Evolutionary conservation across 2,113 vertebrate species (phyloP).

Genomic region (Chionodraco myersi): DNA sequence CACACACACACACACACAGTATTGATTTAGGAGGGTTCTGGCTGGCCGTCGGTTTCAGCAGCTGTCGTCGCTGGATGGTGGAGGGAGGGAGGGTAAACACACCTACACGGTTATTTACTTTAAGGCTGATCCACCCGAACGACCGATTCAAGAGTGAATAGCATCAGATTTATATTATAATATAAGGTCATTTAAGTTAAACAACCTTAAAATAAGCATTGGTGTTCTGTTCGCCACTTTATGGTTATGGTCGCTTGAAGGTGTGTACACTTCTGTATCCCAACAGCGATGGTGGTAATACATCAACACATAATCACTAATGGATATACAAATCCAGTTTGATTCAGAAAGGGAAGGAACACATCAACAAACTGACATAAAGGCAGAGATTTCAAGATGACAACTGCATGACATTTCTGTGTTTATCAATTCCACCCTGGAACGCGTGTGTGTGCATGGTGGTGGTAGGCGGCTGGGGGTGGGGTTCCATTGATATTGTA

Average conservation of each 20-base stretch:
- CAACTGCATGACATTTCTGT: not conserved
- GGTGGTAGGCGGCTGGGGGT: not conserved
- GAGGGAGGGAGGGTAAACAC: conserved; percentile 56
- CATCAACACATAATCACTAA: not conserved
- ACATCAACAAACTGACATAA: not conserved
- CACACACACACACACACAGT: conserved; percentile 13
- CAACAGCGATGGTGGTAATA: too few species aligned
- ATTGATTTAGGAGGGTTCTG: conserved; percentile 51
- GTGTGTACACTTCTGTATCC: not conserved
- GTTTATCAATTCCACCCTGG: not conserved
- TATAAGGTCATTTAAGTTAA: too few species aligned
- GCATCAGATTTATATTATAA: not conserved
- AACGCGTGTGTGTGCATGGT: conserved; percentile 17
- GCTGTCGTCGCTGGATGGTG: conserved; percentile 64
- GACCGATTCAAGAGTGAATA: too few species aligned
- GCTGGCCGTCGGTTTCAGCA: conserved; percentile 48
- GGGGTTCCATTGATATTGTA: conserved; percentile 61
- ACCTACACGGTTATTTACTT: conserved; percentile 40
- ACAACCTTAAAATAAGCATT: not conserved
- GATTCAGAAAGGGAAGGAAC: not conserved
- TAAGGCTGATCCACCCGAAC: not conserved
- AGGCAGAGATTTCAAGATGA: not conserved
- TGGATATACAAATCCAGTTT: not conserved
- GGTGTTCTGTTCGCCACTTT: not conserved
- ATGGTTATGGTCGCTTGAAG: not conserved